These are phyloP conservation scores for Caiman crocodilus DNA, from an alignment of 2,797 vertebrate genomes.

Conservation along the genomic window DNA sequence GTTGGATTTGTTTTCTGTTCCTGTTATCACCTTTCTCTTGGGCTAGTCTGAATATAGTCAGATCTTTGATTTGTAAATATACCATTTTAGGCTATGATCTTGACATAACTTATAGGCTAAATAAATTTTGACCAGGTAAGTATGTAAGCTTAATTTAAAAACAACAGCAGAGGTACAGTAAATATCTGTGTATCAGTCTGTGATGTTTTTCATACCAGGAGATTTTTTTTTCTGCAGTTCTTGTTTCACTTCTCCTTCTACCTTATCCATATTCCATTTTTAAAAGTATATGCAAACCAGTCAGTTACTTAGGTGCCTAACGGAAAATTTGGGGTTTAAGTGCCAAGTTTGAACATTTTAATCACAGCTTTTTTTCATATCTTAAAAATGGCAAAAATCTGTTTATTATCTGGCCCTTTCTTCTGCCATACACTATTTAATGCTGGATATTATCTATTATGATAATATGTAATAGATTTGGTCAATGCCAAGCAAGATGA, in stretches of 20 bases:
- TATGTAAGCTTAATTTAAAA: neutral
- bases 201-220: constrained; percentile 5
- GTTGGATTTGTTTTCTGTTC: constrained; percentile 2
- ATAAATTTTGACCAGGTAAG: neutral
- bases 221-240: constrained; percentile 43
- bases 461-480: neutral
- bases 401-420: neutral
- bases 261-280: constrained; percentile 30
- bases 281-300: constrained; percentile 59
- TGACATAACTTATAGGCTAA: neutral
- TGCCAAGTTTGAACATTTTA: neutral
- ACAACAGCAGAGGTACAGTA: neutral
- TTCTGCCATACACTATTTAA: neutral
- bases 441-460: constrained; percentile 14
- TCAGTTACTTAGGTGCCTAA: constrained; percentile 51
- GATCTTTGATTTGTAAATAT: neutral
- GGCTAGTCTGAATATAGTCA: fast-evolving
- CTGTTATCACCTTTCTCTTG: neutral
- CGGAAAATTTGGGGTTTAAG: constrained; percentile 34
- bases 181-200: neutral
- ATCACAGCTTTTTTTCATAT: neutral
- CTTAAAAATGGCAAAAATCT: neutral
- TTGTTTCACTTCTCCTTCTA: constrained; percentile 71
- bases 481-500: neutral
- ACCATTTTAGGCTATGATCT: neutral